These are phyloP conservation scores for Drosophila asahinai DNA, from an alignment of 1,140 invertebrate genomes.

Conservation along the genomic window DNA sequence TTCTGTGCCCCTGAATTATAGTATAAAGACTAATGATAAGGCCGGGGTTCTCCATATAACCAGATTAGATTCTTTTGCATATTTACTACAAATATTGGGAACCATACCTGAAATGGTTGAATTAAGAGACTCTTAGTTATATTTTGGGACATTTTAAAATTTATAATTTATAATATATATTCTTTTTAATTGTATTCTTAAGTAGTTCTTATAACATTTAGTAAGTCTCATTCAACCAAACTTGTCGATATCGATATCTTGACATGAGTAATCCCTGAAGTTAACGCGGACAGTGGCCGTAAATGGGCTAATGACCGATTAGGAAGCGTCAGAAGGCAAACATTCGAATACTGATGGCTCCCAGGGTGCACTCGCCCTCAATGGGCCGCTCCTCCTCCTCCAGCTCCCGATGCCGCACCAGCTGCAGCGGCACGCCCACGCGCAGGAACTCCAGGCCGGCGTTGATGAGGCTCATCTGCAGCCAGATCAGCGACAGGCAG, in stretches of 20 bases:
- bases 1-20: too few relatives aligned
- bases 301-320: not conserved
- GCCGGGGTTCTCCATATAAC: not conserved
- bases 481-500: constrained; percentile 36
- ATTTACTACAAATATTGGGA: not conserved
- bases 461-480: constrained; percentile 43
- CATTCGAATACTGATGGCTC: constrained; percentile 49
- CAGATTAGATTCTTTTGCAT: not conserved
- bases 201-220: not conserved
- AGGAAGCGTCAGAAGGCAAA: constrained; percentile 28
- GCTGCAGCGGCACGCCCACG: constrained; percentile 23
- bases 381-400: constrained; percentile 38
- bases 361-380: constrained; percentile 47
- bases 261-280: not conserved
- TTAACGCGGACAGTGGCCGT: not conserved
- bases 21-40: not conserved
- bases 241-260: not conserved
- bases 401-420: constrained; percentile 29
- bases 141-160: too few relatives aligned
- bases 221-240: not conserved
- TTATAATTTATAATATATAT: too few relatives aligned
- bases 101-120: not conserved
- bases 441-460: constrained; percentile 28
- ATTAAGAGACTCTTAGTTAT: not conserved
- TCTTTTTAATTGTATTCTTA: not conserved